Base-by-base conservation (phyloP, 2,113 vertebrate species). In the Hydrolagus affinis region DNA sequence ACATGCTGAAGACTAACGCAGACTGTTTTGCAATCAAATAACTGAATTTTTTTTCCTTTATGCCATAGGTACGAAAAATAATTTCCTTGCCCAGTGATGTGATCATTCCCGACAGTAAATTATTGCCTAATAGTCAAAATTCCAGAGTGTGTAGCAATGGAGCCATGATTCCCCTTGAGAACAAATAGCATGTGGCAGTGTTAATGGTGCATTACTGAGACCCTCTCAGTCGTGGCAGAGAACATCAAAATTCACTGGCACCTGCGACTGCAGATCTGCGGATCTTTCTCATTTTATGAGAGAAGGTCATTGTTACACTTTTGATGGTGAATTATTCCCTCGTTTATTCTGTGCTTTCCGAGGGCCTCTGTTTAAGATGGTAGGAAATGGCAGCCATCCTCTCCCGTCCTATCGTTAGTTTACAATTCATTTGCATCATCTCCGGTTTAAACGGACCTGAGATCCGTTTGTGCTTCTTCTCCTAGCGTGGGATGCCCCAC, bases 171-270 rank as follows among this genome's bases (percentile, higher is more conserved):
- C 76, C 60, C 23, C 76, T 80, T 80, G 57, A 62, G 59, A 80
- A 80, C 76, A 64, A 59, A 80, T 62, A 62, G 59, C 25, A 9
- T 80, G 76, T 14, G 6, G 76, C 57, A 80, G 44, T 64, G 76
- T 80, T 80, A 80, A 80, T 80, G 76, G 76, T 80, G 76, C 59
- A 80, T 80, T 80, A 80, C 76, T 80, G 76, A 80, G 57, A 80
- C 19, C 62, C 76, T 80, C 59, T 80, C 76, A 62, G 76, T 80
- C 76, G 28, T 62, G 76, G 57, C 57, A 62, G 11, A 80, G 76
- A 80, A 44, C 14, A 80, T 80, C 60, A 62, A 59, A 80, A 62
- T 80, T 80, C 76, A 80, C 62, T 80, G 60, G 76, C 59, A 80
- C 59, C 23, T 17, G 57, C 28, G 57, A 62, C 76, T 80, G 76